Base-by-base conservation (phyloP, 1,140 invertebrate species). In the Tribolium madens region DNA sequence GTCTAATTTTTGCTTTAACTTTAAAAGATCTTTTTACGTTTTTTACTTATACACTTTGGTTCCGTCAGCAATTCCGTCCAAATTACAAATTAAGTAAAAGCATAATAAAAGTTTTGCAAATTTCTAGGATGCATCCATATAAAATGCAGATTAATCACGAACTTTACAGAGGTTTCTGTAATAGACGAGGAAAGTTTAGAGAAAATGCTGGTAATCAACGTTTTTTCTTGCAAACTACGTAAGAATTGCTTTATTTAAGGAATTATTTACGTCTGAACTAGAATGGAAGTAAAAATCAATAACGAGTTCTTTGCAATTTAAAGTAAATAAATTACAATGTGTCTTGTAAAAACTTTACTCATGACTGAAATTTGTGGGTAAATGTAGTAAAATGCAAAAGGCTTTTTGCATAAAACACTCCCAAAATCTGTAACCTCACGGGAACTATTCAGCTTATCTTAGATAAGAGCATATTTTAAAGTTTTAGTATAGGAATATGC, bases 381-480 rank as follows among this genome's bases (percentile, higher is more conserved):
- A 57, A 57, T 18, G 13, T 57, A 21, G 52, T 57, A 57, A 57
- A 14, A 57, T 10, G 17, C 10, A 21, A 18, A 21, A 57, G 10
- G 52, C 15, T 18, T 57, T 57, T 17, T 17, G 18, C 52, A 18
- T 57, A 57, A 57, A 57, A 21, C 52, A 57, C 52, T 18, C 15
- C 52, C 15, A 12, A 57, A 57, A 57, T 9, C 52, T 57, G 52
- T 57, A 57, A 57, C 18, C 52, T 57, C 52, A 21, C 52, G 52
- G 52, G 52, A 18, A 18, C 52, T 57, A 57, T 57, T 57, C 52
- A 57, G 52, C 17, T 57, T 57, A 57, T 57, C 52, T 57, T 18
- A 57, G 52, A 57, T 57, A 57, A 57, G 52, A 57, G 52, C 52
- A 57, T 57, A 57, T 57, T 57, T 57, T 57, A 57, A 57, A 57